Evolutionary conservation across 2,797 vertebrate genomes (phyloP), one percentile per base, ranked within the genome.

Genomic region (Sebastes taczanowskii): DNA sequence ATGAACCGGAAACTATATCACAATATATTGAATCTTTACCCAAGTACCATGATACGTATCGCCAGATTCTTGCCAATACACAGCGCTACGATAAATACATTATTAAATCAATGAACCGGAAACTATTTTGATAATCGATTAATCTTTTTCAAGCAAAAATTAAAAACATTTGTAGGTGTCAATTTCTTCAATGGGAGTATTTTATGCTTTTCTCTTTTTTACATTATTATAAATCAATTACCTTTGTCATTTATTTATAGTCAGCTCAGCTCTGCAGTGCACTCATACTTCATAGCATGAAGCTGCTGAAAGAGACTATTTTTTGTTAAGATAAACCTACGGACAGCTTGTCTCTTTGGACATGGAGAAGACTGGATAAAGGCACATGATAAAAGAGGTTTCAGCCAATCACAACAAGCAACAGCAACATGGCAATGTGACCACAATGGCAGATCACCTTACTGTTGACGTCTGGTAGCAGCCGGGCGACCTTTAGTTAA

Each of bases 261-360:
- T n/a, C 52, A 23, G 52, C 52, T 55, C 52, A 55, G 52, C n/a
- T 55, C 52, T 55, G 66, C 16, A 25, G 14, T n/a, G 10, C 7
- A 32, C 38, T 65, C n/a, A 30, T 34, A 34, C 16, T 52, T 52
- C 7, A 16, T 2, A 14, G 49, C 11, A 23, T 7, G 9, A 27
- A 60, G 16, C 23, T n/a, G 60, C 30, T 64, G 38, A 71, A 60
- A 68, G 18, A 81, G 35, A 53, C 20, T 71, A 10, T 53, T 55
- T 83, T 63, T 64, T 80, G 42, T 14, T n/a, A 73, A n/a, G 14
- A 74, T 1, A 55, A 62, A 64, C 25, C 13, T 18, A 38, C 7
- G 71, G 62, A 86, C 76, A 80, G 59, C n/a, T 25, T 70, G 73
- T 55, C 34, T 71, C 23, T 66, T 29, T 61, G 52, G 53, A 2